Evolutionary conservation across 2,113 vertebrate species (phyloP).

Genomic region (Polypterus senegalus): DNA sequence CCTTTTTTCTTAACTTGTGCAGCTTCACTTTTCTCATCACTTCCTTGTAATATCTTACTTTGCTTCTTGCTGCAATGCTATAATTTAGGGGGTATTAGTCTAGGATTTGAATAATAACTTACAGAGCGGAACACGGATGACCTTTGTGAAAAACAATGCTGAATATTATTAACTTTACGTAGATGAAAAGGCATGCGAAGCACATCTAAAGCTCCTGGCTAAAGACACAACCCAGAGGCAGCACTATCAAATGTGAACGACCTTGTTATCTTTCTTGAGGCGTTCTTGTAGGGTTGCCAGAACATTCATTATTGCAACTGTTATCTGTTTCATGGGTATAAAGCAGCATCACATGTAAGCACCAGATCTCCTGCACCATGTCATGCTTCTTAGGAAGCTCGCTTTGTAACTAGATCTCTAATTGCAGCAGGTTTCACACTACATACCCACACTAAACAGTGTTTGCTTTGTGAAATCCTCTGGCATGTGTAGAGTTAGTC

Average conservation of each 20-base stretch:
- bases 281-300: slow-evolving; percentile 40
- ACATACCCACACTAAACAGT: slow-evolving; percentile 51
- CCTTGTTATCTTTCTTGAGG: slow-evolving; percentile 26
- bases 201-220: neutral
- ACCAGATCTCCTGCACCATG: slow-evolving; percentile 26
- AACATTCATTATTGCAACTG: slow-evolving; percentile 46
- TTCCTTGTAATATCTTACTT: no score
- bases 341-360: slow-evolving; percentile 40
- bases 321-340: slow-evolving; percentile 42
- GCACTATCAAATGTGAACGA: slow-evolving; percentile 27
- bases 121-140: no score
- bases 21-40: no score
- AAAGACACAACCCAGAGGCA: slow-evolving; percentile 23
- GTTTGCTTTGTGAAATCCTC: slow-evolving; percentile 58
- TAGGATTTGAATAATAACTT: no score
- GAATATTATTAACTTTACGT: no score
- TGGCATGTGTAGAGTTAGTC: slow-evolving; percentile 38
- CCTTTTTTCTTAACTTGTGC: no score
- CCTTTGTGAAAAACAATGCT: no score
- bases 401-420: slow-evolving; percentile 51
- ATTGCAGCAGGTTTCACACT: slow-evolving; percentile 42
- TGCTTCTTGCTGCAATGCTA: no score
- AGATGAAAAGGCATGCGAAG: neutral
- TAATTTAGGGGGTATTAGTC: no score
- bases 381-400: slow-evolving; percentile 14